Evolutionary conservation across 2,113 vertebrate species (phyloP).

Genomic region (Cebus imitator): DNA sequence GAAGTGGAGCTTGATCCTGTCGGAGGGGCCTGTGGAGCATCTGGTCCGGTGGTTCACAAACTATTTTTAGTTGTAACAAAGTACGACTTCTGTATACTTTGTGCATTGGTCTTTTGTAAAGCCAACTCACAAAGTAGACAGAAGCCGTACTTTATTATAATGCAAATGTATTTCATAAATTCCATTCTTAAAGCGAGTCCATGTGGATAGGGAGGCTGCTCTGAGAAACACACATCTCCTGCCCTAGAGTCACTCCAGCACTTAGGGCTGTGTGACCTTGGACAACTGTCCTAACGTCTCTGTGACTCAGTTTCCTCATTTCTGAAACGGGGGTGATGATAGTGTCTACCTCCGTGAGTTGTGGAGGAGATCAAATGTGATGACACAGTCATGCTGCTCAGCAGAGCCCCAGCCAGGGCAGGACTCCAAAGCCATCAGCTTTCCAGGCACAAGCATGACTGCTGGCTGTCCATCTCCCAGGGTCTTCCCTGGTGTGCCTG

Average conservation of each 20-base stretch:
- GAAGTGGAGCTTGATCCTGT: neutral
- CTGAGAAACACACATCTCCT: fast-evolving
- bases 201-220: neutral
- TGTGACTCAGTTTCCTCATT: neutral
- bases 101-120: neutral
- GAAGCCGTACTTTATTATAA: neutral
- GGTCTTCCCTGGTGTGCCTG: fast-evolving
- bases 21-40: fast-evolving
- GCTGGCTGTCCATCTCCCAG: neutral
- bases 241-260: fast-evolving
- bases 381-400: fast-evolving
- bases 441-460: fast-evolving
- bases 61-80: neutral
- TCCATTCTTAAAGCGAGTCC: neutral
- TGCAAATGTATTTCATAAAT: neutral
- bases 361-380: neutral
- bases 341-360: fast-evolving
- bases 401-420: neutral
- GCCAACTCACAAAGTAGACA: neutral
- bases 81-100: too few relatives aligned
- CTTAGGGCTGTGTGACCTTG: neutral
- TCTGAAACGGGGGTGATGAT: neutral
- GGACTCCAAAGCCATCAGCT: fast-evolving
- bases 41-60: neutral
- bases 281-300: neutral